These are phyloP conservation scores for Ceraclea dissimilis DNA, from an alignment of 2,888 invertebrate species.

Conservation along the genomic window DNA sequence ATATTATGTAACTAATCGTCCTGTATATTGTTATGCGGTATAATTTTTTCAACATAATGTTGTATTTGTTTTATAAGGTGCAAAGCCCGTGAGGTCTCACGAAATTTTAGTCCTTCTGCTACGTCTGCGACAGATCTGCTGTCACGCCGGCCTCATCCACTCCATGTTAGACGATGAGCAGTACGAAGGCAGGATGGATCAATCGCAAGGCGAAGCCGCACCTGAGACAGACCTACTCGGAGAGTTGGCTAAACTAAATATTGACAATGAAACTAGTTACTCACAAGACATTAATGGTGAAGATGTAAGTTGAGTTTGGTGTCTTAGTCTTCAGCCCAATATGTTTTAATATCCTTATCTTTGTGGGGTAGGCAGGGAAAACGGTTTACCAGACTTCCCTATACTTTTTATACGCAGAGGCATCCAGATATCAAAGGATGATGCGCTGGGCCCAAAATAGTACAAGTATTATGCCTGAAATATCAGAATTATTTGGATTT, in stretches of 20 bases:
- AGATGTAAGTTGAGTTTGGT: not conserved
- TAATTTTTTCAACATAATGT: too few relatives aligned
- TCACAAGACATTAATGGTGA: not conserved
- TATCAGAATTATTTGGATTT: too few relatives aligned
- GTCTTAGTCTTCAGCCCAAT: too few relatives aligned
- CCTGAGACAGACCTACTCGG: slow-evolving; percentile 53
- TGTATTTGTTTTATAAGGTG: not conserved
- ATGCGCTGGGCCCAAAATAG: too few relatives aligned
- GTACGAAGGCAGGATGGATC: slow-evolving; percentile 19
- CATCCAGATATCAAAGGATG: too few relatives aligned
- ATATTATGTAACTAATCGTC: too few relatives aligned
- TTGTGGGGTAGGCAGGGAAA: too few relatives aligned
- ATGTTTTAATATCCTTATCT: too few relatives aligned
- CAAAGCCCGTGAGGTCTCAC: slow-evolving; percentile 46
- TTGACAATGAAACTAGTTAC: slow-evolving; percentile 30
- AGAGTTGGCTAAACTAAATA: slow-evolving; percentile 55
- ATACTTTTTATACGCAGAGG: too few relatives aligned
- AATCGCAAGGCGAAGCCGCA: slow-evolving; percentile 33
- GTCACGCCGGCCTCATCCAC: slow-evolving; percentile 77
- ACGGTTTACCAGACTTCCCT: too few relatives aligned
- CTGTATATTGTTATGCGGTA: too few relatives aligned
- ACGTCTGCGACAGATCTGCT: slow-evolving; percentile 80
- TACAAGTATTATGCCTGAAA: too few relatives aligned
- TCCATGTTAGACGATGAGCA: slow-evolving; percentile 47
- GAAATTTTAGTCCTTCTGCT: slow-evolving; percentile 75